A percentile compares a stretch with the other conserved stretches of the same genome.
Evolutionary conservation across 2,797 vertebrate genomes (phyloP).

Genomic region (Calcarius lapponicus): DNA sequence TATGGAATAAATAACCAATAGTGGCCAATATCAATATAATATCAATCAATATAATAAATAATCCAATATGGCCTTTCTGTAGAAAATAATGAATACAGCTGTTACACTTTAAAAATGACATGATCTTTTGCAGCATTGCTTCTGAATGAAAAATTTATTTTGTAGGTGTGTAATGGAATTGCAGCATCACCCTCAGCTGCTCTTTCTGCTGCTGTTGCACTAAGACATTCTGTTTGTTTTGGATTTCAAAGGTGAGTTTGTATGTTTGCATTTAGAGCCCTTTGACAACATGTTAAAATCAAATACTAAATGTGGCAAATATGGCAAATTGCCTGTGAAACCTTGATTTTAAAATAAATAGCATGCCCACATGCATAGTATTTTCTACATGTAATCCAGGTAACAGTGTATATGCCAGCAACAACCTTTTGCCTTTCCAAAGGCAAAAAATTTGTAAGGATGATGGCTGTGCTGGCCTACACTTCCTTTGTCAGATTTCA

Average conservation of each 20-base stretch:
- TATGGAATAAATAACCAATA: background rate
- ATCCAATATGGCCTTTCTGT: background rate
- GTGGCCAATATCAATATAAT: too few species aligned
- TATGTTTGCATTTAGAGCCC: background rate
- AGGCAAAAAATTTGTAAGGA: background rate
- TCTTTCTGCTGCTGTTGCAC: constrained; percentile 53
- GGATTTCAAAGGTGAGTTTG: constrained; percentile 71
- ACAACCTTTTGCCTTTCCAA: background rate
- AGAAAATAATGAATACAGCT: background rate
- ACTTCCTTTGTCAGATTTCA: background rate
- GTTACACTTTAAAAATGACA: background rate
- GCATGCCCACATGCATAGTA: rapidly evolving
- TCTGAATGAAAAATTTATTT: background rate
- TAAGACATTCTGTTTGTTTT: constrained; percentile 1
- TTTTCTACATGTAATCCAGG: background rate
- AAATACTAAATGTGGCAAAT: background rate
- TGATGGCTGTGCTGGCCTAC: background rate
- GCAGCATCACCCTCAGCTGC: background rate
- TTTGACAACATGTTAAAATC: background rate
- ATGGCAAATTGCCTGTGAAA: background rate
- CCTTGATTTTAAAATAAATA: background rate
- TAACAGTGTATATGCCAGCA: background rate
- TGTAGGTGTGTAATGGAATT: constrained; percentile 71
- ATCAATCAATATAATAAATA: background rate
- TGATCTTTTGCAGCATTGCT: background rate